phyloP scores from a whole-genome alignment of 2,113 vertebrate genomes.

The Pelecanoides urinatrix region DNA sequence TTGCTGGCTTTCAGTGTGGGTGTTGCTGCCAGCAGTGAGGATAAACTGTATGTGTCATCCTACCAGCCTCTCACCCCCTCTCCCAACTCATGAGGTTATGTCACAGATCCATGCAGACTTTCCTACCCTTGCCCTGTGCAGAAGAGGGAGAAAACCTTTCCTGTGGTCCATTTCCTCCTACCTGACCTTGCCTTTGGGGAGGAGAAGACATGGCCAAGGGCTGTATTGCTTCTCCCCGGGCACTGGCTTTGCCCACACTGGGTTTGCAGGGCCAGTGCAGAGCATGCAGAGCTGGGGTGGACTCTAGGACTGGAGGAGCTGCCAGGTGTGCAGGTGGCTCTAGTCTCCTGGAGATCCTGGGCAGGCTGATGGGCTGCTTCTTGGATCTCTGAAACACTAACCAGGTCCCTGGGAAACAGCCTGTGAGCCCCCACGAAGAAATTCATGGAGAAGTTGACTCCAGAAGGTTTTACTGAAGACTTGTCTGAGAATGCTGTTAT shows the following conservation, averaged over 20 bases:
- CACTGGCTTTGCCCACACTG: background rate
- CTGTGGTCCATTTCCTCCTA: background rate
- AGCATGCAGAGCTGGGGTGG: background rate
- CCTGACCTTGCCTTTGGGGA: background rate
- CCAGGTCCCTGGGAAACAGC: background rate
- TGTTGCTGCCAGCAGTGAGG: background rate
- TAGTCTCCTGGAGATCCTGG: background rate
- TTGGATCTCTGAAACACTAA: background rate
- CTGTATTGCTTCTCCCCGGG: background rate
- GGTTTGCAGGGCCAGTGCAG: background rate
- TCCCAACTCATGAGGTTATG: background rate
- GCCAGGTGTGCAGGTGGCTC: accelerated
- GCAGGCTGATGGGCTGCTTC: background rate
- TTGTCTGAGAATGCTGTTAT: background rate
- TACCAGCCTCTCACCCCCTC: background rate
- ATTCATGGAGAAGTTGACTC: background rate
- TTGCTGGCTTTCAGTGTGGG: background rate
- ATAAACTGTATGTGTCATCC: background rate
- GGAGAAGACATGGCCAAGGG: background rate
- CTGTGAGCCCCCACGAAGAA: background rate
- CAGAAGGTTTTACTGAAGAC: background rate
- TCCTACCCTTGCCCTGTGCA: background rate
- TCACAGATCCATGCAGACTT: background rate
- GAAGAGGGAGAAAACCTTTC: background rate
- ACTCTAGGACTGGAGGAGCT: background rate